Evolutionary conservation across 2,888 invertebrate species (phyloP).

Genomic region (Drosophila paranaensis): DNA sequence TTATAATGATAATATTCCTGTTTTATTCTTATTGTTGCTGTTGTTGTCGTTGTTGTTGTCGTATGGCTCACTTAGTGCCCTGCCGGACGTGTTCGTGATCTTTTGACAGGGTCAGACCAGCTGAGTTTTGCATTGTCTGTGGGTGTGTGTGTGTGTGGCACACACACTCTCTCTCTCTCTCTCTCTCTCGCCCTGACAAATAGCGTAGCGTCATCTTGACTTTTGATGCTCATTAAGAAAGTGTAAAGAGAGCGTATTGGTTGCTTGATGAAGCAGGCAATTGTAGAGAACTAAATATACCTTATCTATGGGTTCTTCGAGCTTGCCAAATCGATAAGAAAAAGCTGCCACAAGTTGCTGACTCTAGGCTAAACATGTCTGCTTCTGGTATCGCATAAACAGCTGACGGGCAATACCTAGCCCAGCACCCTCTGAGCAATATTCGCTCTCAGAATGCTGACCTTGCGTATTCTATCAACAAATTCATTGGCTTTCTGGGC

Average conservation of each 20-base stretch:
- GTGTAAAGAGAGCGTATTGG: background rate
- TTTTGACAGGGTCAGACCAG: constrained; percentile 35
- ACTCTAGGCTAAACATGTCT: background rate
- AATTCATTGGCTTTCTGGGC: too few relatives aligned
- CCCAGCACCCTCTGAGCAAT: background rate
- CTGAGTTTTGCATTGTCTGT: constrained; percentile 33
- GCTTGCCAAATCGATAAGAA: too few relatives aligned
- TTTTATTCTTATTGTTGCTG: constrained; percentile 4
- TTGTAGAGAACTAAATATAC: background rate
- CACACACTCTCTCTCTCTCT: background rate
- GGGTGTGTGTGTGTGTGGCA: constrained; percentile 10
- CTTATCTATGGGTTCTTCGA: background rate
- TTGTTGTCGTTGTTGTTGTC: constrained; percentile 13
- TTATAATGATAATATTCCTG: constrained; percentile 56
- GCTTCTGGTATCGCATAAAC: background rate
- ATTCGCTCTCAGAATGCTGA: background rate
- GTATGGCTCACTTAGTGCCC: constrained; percentile 57
- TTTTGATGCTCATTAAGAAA: background rate
- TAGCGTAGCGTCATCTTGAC: constrained; percentile 36
- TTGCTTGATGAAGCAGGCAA: background rate
- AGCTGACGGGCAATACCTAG: background rate
- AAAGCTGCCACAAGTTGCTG: too few relatives aligned
- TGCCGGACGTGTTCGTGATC: constrained; percentile 60
- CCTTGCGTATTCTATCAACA: background rate
- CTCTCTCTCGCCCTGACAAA: constrained; percentile 26